Conservation (phyloP, 2,797 vertebrate genomes). For the Adelosebastes latens region DNA sequence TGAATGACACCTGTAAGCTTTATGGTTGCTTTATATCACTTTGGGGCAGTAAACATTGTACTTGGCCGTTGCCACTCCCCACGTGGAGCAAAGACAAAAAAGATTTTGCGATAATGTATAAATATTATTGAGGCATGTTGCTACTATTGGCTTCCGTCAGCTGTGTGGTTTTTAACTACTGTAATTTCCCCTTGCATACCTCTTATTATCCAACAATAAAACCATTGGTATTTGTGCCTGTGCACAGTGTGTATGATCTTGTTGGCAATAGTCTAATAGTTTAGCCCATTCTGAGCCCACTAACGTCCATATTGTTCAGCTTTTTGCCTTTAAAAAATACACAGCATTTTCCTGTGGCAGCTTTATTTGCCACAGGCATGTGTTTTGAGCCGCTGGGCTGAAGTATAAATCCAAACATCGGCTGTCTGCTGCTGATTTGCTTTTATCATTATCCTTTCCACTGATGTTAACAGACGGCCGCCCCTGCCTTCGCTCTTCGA, state of each 20-base stretch:
- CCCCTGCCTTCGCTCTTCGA: slow-evolving; percentile 16
- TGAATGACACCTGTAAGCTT: slow-evolving; percentile 56
- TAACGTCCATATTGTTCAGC: slow-evolving; percentile 32
- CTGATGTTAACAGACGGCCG: slow-evolving; percentile 51
- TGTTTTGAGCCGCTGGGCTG: slow-evolving; percentile 40
- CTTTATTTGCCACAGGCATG: slow-evolving; percentile 56
- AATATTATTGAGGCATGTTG: slow-evolving; percentile 48
- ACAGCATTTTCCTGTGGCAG: slow-evolving; percentile 46
- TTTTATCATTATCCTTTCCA: slow-evolving; percentile 52
- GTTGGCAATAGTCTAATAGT: slow-evolving; percentile 21
- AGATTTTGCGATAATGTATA: slow-evolving; percentile 48
- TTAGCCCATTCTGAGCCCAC: slow-evolving; percentile 12
- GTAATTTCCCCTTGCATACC: slow-evolving; percentile 6
- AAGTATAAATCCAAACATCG: slow-evolving; percentile 58
- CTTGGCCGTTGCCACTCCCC: slow-evolving; percentile 27
- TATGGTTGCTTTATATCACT: slow-evolving; percentile 57
- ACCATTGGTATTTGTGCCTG: neutral
- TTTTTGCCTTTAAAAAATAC: slow-evolving; percentile 21
- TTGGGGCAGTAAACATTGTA: slow-evolving; percentile 47
- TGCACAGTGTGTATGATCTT: slow-evolving; percentile 3
- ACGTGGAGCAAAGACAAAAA: slow-evolving; percentile 36
- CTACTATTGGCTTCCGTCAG: slow-evolving; percentile 24
- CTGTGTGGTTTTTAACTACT: slow-evolving; percentile 28
- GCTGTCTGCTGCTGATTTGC: slow-evolving; percentile 57
- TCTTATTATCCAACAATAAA: neutral